Evolutionary conservation across 2,797 vertebrate species (phyloP), one percentile per base, ranked within the genome.

Genomic region (Galaxias olidus): DNA sequence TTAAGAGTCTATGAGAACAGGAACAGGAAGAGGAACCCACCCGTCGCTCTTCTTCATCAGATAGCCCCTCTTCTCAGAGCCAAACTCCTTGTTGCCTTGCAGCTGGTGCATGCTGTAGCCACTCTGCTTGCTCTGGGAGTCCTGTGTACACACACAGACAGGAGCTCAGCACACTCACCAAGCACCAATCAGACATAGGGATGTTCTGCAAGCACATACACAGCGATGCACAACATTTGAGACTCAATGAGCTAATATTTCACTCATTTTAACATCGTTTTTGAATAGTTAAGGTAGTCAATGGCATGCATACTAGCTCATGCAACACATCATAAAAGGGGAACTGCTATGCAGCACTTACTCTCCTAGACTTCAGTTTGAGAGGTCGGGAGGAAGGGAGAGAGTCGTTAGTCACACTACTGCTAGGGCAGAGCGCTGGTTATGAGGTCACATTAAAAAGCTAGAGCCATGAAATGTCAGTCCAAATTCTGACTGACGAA

Each of bases 341-440:
- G 10, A 45, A 63, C 17, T 19, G 53, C 30, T 61, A 5, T 14
- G 13, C 55, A 63, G 49, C 46, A 96, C 94, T 95, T 96, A 96
- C 94, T 96, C 94, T 95, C 91, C 94, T 94, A 92, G 94, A 95
- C 94, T 96, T 95, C 93, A 89, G 90, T 93, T 91, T 90, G 88
- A 90, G 93, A 94, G 90, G 87, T 93, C 91, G 93, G 90, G 87
- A 83, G 63, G 61, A 55, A 18, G 84, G 81, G 90, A 89, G 48
- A 87, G 73, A 84, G 80, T 78, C 86, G 82, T 90, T 86, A 88
- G 87, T 85, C 91, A 90, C 57, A 92, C 84, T 71, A 86, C n/a
- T 62, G 17, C 49, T 10, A 72, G 30, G 30, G 2, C 30, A 30
- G 30, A 30, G 30, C 30, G 6, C 2, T 3, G 30, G 30, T 30